phyloP scores from a whole-genome alignment of 53 echinoderm and acorn worm species.

The Crossaster papposus region DNA sequence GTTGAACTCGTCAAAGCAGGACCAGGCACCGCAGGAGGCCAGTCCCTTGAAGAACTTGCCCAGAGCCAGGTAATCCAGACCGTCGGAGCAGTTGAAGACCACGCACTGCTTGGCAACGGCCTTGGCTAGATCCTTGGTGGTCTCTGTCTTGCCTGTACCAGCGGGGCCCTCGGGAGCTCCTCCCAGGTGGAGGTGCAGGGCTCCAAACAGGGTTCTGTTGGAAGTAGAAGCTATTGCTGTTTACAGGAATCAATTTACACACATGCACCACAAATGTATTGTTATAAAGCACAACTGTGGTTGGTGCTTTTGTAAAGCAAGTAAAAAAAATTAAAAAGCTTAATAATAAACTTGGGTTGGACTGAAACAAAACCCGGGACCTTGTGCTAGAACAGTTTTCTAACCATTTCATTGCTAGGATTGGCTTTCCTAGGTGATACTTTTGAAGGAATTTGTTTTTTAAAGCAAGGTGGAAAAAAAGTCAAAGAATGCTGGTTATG shows the following conservation, averaged over 20 bases:
- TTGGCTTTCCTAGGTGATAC: no score
- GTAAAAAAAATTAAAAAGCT: no score
- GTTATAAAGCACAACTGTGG: no score
- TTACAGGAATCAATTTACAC: not conserved
- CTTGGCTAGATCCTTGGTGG: constrained; percentile 98
- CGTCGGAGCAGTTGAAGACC: constrained; percentile 99
- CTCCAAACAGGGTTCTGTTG: constrained; percentile 91
- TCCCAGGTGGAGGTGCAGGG: constrained; percentile 95
- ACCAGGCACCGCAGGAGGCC: constrained; percentile 99
- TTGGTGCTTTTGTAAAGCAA: no score
- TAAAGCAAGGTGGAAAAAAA: no score
- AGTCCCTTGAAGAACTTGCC: constrained; percentile 99
- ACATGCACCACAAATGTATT: not conserved
- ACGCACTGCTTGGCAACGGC: constrained; percentile 99
- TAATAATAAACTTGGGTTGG: no score
- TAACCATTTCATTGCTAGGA: no score
- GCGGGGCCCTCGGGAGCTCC: constrained; percentile 98
- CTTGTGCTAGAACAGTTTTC: no score
- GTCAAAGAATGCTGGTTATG: no score
- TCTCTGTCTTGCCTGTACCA: constrained; percentile 96
- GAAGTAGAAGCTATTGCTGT: not conserved
- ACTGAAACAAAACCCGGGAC: no score
- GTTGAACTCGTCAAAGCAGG: constrained; percentile 99
- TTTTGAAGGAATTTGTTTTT: no score
- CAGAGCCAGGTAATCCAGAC: constrained; percentile 96